These are phyloP conservation scores for Glomeris maerens DNA, from an alignment of 1,140 invertebrate species.

Conservation along the genomic window DNA sequence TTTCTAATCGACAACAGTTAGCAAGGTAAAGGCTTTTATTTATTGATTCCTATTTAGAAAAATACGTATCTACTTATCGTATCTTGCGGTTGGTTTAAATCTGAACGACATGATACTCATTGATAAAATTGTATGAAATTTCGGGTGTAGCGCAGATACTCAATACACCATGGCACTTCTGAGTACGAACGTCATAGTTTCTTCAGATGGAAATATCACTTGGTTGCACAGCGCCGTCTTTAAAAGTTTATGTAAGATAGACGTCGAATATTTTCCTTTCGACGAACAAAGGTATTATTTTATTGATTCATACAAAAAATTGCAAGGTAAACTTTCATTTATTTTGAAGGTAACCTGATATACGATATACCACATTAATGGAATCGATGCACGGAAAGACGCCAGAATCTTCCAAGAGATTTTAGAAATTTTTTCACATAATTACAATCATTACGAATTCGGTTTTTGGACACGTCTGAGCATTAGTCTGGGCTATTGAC, in stretches of 20 bases:
- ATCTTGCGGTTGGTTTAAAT: background rate
- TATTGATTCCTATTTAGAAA: background rate
- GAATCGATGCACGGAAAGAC: constrained; percentile 7
- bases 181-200: constrained; percentile 31
- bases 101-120: background rate
- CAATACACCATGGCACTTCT: constrained; percentile 30
- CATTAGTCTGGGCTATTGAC: no score
- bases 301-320: no score
- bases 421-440: no score
- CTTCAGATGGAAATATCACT: constrained; percentile 28
- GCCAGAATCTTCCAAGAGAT: constrained; percentile 8
- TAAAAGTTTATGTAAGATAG: constrained; percentile 28
- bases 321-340: no score
- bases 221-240: constrained; percentile 31
- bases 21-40: no score
- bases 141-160: constrained; percentile 26
- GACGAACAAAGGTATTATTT: constrained; percentile 38
- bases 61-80: constrained; percentile 4
- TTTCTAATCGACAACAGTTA: no score
- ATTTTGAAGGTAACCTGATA: constrained; percentile 24
- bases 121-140: constrained; percentile 9
- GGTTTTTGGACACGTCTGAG: no score
- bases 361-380: constrained; percentile 11
- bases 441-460: no score
- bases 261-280: constrained; percentile 41